Base-by-base conservation (phyloP, 2,113 vertebrate genomes). In the Fulmarus glacialis region DNA sequence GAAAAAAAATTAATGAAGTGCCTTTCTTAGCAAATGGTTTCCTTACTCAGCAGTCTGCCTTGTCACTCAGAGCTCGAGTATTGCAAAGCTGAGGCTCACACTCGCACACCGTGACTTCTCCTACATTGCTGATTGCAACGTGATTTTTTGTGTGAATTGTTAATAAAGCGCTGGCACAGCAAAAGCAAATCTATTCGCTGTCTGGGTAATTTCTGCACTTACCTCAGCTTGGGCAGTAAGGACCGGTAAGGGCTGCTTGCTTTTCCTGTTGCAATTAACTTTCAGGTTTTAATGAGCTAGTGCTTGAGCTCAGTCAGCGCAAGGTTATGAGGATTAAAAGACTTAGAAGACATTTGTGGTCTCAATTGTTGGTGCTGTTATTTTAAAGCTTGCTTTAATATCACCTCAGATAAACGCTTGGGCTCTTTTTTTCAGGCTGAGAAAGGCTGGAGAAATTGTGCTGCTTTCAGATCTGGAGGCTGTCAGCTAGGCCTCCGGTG, bases 201-300 rank as follows among this genome's bases (percentile, higher is more conserved):
- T 50, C 45, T 86, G 38, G 1, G 1, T 83, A 53, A 73, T 95
- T 89, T 89, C 74, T 83, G 74, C 47, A 36, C 45, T 93, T 86
- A 67, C 67, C 24, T 90, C 59, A 88, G 47, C 68, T 64, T 70
- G 78, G 71, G 60, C 59, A 84, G 83, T 58, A 67, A 91, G 68
- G 38, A 83, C 45, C 2, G 2, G 71, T 62, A 70, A 88, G 80
- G 38, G n/a, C 52, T 79, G 68, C 87, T 93, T 77, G 66, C 32
- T 93, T 95, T 90, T 91, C 71, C 82, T 95, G 30, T 29, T 91
- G 45, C 74, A 94, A 85, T 93, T 96, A 97, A 85, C 74, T 70
- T 82, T 40, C 42, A 50, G 29, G 30, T 89, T 96, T 96, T 97
- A 96, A 96, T 81, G 87, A 78, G 62, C 42, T 80, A 60, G 15